Base-by-base conservation (phyloP, 2,888 invertebrate species). In the Aspidiotus destructor region DNA sequence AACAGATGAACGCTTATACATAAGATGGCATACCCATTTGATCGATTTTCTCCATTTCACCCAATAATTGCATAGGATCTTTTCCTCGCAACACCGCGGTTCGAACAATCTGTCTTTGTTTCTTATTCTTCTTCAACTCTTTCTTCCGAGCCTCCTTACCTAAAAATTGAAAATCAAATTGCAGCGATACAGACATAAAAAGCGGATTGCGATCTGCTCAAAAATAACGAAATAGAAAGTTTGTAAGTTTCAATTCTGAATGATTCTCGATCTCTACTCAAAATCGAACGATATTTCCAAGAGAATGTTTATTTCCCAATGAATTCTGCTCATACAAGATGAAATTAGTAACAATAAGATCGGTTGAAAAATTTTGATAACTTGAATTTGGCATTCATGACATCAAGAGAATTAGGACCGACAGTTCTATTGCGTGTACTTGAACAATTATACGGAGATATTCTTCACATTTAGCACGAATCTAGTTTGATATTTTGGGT, bases 61-160 rank as follows among this genome's bases (percentile, higher is more conserved):
- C 90, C 54, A 99, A 83, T 70, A 98, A 86, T 77, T 96, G 94
- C 67, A 88, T 84, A 28, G 28, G 97, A 82, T 99, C 97, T 81
- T 98, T 97, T 77, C 95, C 94, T 81, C 98, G 98, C 6, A 99
- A 81, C 2, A 98, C 97, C 62, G 97, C 96, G 60, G 95, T 93
- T 72, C 98, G 81, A 1, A 98, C 98, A 83, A 95, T 86, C 79
- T 93, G 92, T 65, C 98, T 83, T 77, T 98, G 98, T 73, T 94
- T 89, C 78, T 98, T 98, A 78, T 99, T 99, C 81, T 97, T 98
- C 79, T 98, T 99, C 54, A 98, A 78, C 78, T 99, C 98, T 76
- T 94, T 92, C 78, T 96, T 96, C 68, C 97, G 84, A 13, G 97
- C 97, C 79, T 97, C 96, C 79, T 98, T 98, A 75, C 97, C 93